Conservation (phyloP, 2,797 vertebrate genomes). For the Lates japonicus region DNA sequence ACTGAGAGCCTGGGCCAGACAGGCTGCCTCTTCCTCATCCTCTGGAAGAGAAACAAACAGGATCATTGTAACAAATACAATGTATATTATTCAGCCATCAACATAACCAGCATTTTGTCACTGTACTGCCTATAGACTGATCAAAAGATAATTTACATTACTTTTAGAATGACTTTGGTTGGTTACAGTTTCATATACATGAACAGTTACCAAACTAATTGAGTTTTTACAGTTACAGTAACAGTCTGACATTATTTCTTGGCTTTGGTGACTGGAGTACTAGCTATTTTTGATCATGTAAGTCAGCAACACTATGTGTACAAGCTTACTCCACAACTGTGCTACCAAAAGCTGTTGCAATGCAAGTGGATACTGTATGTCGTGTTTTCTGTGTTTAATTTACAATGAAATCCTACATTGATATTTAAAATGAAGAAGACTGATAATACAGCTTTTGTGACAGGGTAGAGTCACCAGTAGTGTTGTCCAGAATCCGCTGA, state of each 20-base stretch:
- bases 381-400: background rate
- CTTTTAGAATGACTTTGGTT: too few relatives aligned
- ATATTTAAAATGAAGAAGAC: background rate
- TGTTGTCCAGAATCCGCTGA: constrained; percentile 92
- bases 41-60: constrained; percentile 76
- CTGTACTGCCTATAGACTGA: background rate
- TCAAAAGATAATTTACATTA: background rate
- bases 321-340: background rate
- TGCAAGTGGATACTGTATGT: too few relatives aligned
- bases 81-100: background rate
- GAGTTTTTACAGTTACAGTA: background rate
- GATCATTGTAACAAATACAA: background rate
- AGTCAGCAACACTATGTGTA: background rate
- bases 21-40: constrained; percentile 86
- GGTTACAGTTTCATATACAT: too few relatives aligned
- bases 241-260: background rate
- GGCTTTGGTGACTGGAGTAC: background rate
- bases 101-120: background rate
- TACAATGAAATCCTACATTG: too few relatives aligned
- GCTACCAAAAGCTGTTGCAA: background rate
- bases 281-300: background rate
- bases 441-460: background rate
- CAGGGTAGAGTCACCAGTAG: constrained; percentile 83
- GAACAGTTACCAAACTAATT: too few relatives aligned
- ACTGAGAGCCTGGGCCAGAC: constrained; percentile 81